Evolutionary conservation across 2,113 vertebrate species (phyloP).

Genomic region (Bambusicola thoracicus): DNA sequence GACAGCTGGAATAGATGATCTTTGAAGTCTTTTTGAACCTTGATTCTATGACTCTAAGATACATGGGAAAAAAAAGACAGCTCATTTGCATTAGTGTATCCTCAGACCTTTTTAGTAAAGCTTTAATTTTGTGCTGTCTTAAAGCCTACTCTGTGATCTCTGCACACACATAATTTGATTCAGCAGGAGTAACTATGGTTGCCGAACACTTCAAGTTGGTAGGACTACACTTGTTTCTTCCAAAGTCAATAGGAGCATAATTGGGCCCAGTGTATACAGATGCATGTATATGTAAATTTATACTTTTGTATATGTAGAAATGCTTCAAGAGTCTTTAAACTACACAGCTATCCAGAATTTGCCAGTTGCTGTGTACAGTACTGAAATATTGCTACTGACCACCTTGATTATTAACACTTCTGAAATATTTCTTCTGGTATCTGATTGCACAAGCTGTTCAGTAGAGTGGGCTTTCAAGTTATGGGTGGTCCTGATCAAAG

Average conservation of each 20-base stretch:
- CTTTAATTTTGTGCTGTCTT: background rate
- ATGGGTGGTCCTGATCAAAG: background rate
- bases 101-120: background rate
- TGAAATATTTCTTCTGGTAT: background rate
- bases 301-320: background rate
- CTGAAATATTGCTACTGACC: background rate
- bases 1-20: too few relatives aligned
- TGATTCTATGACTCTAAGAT: background rate
- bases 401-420: background rate
- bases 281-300: background rate
- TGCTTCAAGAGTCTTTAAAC: background rate
- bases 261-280: background rate
- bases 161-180: background rate
- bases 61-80: background rate
- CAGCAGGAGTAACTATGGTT: background rate
- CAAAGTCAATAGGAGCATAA: background rate
- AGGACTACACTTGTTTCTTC: background rate
- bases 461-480: background rate
- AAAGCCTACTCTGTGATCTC: background rate
- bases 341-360: background rate
- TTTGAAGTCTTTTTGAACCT: too few relatives aligned
- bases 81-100: background rate
- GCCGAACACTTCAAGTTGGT: background rate
- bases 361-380: background rate
- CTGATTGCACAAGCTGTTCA: background rate